Conservation (phyloP, 2,113 vertebrate species). For the Nerophis lumbriciformis region DNA sequence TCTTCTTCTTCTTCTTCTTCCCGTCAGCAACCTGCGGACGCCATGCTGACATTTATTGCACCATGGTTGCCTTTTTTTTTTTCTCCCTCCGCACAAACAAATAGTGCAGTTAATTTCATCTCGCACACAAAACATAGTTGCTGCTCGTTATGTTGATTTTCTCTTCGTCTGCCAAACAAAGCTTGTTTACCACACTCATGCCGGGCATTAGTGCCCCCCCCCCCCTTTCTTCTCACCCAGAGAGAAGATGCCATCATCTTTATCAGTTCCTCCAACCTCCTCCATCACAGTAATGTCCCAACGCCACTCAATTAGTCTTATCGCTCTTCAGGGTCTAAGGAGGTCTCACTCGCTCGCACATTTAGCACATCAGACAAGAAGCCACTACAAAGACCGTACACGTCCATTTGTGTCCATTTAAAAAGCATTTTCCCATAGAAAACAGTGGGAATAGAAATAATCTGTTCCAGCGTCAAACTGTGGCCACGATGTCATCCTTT, state of each 20-base stretch:
- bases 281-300: slow-evolving; percentile 17
- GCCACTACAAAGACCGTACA: slow-evolving; percentile 1
- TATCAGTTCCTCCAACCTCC: slow-evolving; percentile 11
- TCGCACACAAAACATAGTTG: slow-evolving; percentile 54
- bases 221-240: slow-evolving; percentile 35
- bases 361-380: slow-evolving; percentile 2
- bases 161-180: slow-evolving; percentile 62
- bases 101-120: slow-evolving; percentile 53
- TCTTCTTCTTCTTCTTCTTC: slow-evolving; percentile 15
- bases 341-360: slow-evolving; percentile 17
- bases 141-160: slow-evolving; percentile 70
- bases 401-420: background rate
- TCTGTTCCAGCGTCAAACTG: no score
- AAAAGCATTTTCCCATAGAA: background rate
- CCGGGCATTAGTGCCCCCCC: slow-evolving; percentile 46
- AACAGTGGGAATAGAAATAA: no score
- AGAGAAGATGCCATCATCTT: slow-evolving; percentile 39
- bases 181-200: slow-evolving; percentile 48
- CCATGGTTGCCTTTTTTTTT: slow-evolving; percentile 39
- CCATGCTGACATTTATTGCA: no score
- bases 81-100: slow-evolving; percentile 36
- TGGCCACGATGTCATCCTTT: no score
- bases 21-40: slow-evolving; percentile 17
- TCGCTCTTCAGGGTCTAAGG: slow-evolving; percentile 21
- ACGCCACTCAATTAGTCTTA: slow-evolving; percentile 30